Base-by-base conservation (phyloP, 2,113 vertebrate genomes). In the Grallaria varia region DNA sequence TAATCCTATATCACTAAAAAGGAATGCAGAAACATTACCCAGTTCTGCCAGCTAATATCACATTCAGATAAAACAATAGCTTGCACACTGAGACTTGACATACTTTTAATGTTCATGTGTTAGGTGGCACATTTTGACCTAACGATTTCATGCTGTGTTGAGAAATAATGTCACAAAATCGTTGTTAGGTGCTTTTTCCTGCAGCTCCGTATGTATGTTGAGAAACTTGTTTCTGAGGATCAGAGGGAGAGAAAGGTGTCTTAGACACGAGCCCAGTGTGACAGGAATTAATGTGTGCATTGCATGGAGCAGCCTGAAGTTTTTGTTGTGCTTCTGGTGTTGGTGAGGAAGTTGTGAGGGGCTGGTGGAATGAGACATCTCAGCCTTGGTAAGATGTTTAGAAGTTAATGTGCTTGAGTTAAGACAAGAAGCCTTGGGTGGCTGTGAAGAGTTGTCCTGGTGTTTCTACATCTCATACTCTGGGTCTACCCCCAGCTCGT, bases 91-190 rank as follows among this genome's bases (percentile, higher is more conserved):
- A 96, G 95, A 96, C 90, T 95, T 96, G 96, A 96, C 95, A 95
- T 72, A 96, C 96, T 95, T 97, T 97, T 95, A 96, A 96, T 97
- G 93, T 95, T 96, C 96, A 53, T 96, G 92, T 96, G 95, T 93
- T 93, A 97, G 88, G 96, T 96, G 93, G 93, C 93, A 96, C 96
- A 56, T 96, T 96, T 93, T 97, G 96, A 97, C 93, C 96, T 96
- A 96, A 96, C 30, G 95, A 94, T 96, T 96, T 96, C 96, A 87
- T 84, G 96, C 93, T 96, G 93, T 0, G 40, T 92, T 82, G 93
- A 93, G 90, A 93, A 92, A 94, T 89, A 95, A 85, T 97, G 93
- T 95, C 95, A 97, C 83, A 79, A 84, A 94, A 84, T 81, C 16
- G 2, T 94, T 96, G 95, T 97, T 95, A 90, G 94, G 91, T 94